These are phyloP conservation scores for Dendrolimus kikuchii DNA, from an alignment of 1,140 invertebrate genomes.

Conservation along the genomic window DNA sequence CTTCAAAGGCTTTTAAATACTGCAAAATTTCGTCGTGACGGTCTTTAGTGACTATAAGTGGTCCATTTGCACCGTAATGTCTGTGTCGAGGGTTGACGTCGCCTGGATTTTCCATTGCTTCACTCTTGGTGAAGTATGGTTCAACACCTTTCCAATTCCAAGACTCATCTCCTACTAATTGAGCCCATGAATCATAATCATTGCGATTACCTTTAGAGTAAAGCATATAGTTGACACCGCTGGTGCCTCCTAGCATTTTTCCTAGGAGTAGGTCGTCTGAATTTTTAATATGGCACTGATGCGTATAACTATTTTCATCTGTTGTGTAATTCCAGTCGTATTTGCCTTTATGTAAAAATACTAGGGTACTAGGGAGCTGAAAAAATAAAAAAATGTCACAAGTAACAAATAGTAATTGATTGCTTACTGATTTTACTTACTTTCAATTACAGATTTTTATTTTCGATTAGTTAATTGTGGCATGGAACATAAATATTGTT, in stretches of 20 bases:
- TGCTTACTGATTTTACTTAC: too few species aligned
- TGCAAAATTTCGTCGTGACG: background rate
- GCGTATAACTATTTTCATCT: conserved; percentile 3
- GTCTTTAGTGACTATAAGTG: too few species aligned
- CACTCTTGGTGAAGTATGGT: conserved; percentile 34
- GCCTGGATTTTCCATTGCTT: conserved; percentile 16
- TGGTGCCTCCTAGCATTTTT: conserved; percentile 77
- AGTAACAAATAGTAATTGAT: too few species aligned
- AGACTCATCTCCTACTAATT: conserved; percentile 71
- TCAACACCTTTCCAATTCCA: conserved; percentile 73
- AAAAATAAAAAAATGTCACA: conserved; percentile 2
- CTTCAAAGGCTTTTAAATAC: conserved; percentile 2
- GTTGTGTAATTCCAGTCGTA: conserved; percentile 21
- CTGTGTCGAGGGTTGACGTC: conserved; percentile 13
- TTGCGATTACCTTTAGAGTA: conserved; percentile 80
- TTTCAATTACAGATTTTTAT: background rate
- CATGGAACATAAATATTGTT: too few species aligned
- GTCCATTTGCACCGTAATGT: too few species aligned
- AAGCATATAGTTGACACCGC: conserved; percentile 82
- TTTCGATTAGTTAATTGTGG: background rate
- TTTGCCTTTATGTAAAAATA: conserved; percentile 5
- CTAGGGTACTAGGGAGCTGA: conserved; percentile 18
- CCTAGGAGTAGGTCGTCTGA: conserved; percentile 25
- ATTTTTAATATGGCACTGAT: conserved; percentile 6
- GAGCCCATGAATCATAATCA: conserved; percentile 81